Evolutionary conservation across 2,888 invertebrate genomes (phyloP).

Genomic region (Zygogramma bicolorata): DNA sequence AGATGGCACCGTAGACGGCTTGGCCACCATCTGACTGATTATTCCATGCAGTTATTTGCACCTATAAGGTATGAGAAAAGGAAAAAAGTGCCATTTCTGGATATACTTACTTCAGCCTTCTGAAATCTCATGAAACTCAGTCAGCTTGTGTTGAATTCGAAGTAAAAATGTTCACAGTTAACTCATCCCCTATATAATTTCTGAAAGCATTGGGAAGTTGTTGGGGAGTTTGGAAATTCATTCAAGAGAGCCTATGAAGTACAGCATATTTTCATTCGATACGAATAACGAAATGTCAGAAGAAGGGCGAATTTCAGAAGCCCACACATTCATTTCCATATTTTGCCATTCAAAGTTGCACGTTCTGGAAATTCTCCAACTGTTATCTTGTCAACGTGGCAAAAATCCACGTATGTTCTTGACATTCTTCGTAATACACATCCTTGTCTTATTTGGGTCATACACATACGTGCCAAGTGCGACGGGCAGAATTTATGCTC

Average conservation of each 20-base stretch:
- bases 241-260: neutral
- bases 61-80: too few species aligned
- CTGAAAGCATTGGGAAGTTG: neutral
- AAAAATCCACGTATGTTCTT: slow-evolving; percentile 10
- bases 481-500: slow-evolving; percentile 51
- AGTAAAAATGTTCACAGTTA: neutral
- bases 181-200: neutral
- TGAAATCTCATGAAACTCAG: too few species aligned
- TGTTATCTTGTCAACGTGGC: slow-evolving; percentile 6
- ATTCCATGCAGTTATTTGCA: too few species aligned
- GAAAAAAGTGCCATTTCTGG: too few species aligned
- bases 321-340: neutral
- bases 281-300: neutral
- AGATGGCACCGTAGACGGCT: too few species aligned
- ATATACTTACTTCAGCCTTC: too few species aligned
- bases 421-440: neutral
- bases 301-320: neutral
- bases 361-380: slow-evolving; percentile 1
- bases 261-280: neutral
- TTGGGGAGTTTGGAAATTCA: neutral
- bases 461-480: slow-evolving; percentile 45
- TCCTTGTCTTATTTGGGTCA: slow-evolving; percentile 29
- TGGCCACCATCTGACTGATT: too few species aligned
- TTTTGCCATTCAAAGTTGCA: slow-evolving; percentile 3
- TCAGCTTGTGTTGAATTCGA: too few species aligned